Evolutionary conservation across 2,888 invertebrate genomes (phyloP), one percentile per base, ranked within the genome.

Genomic region (Aethes cnicana): DNA sequence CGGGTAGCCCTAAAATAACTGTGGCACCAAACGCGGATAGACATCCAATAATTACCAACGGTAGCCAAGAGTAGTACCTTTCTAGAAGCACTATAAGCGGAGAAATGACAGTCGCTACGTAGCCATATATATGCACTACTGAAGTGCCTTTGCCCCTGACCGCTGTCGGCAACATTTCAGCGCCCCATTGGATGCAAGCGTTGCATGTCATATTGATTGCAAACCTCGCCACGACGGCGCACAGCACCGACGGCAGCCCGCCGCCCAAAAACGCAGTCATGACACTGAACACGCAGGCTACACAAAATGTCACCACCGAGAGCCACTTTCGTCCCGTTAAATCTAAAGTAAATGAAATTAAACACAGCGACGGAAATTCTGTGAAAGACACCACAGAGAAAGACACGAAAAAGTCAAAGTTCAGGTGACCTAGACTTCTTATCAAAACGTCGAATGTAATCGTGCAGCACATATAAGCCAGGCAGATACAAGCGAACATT

Each of bases 81-180:
- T 77, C 68, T 11, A 82, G 61, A 43, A 83, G 83, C 0, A 77
- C 81, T n/a, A 88, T 70, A 55, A 81, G 83, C 3, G 84, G 83
- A 0, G 83, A 77, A 56, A 83, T 63, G 2, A 81, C 71, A 4
- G 71, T 77, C 1, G 73, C 77, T 3, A 78, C 21, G 23, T 74
- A 79, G 5, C 79, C 77, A 49, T 75, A 80, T 26, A 79, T 79
- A 50, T 84, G 84, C 18, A 74, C 64, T n/a, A 80, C 62, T 2
- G 81, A 74, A 7, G 71, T 56, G 2, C 79, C 82, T 7, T 78
- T 69, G 3, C 81, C 84, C 57, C 85, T 66, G 0, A 82, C 78
- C 1, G 77, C 58, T 0, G 83, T 80, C 0, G 85, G 84, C n/a
- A 85, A 55, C 36, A 82, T 57, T 55, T 85, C 84, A 2, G 83